Conservation (phyloP, 2,797 vertebrate genomes). For the Halcyon leucocephala region DNA sequence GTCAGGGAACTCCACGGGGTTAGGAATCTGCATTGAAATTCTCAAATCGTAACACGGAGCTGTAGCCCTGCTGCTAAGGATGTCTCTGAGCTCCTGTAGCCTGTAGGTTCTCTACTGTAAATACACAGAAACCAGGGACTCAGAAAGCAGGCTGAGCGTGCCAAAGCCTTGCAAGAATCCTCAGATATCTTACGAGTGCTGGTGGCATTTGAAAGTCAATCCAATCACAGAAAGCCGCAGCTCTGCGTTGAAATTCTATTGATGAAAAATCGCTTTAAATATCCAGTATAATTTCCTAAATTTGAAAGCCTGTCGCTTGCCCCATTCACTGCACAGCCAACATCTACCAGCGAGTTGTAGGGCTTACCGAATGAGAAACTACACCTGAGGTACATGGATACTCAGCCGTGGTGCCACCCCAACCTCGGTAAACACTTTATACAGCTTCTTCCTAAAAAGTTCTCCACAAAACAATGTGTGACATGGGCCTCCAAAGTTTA, state of each 20-base stretch:
- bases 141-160: neutral
- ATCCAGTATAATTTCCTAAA: slow-evolving; percentile 71
- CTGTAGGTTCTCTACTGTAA: neutral
- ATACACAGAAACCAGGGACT: slow-evolving; percentile 18
- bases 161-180: slow-evolving; percentile 55
- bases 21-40: slow-evolving; percentile 18
- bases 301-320: slow-evolving; percentile 10
- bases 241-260: neutral
- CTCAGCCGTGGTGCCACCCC: slow-evolving; percentile 7
- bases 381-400: slow-evolving; percentile 38
- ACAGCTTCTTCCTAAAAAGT: slow-evolving; percentile 55
- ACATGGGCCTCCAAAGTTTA: slow-evolving; percentile 79
- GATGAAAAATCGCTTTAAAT: slow-evolving; percentile 31
- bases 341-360: slow-evolving; percentile 35
- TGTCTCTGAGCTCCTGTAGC: neutral
- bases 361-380: slow-evolving; percentile 34
- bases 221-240: slow-evolving; percentile 17
- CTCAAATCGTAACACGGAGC: neutral
- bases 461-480: slow-evolving; percentile 78
- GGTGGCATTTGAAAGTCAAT: slow-evolving; percentile 30
- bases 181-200: neutral
- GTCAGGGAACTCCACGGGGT: neutral
- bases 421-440: slow-evolving; percentile 24
- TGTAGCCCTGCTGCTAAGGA: slow-evolving; percentile 45
- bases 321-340: slow-evolving; percentile 58